Base-by-base conservation (phyloP, 2,888 invertebrate species). In the Mesodorylaimus sp. region DNA sequence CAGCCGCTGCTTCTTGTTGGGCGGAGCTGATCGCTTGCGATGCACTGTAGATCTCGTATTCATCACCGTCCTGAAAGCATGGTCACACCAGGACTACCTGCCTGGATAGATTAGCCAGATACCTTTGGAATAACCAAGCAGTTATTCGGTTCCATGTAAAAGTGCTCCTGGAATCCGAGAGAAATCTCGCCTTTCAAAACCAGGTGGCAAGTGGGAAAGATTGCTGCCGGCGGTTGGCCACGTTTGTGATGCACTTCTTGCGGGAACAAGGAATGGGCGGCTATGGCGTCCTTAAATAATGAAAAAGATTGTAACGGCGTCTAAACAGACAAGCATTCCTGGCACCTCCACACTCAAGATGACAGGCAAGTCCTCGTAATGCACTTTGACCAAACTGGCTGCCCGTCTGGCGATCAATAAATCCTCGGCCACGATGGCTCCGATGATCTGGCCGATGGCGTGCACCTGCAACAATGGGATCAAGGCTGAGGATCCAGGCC, bases 101-200 rank as follows among this genome's bases (percentile, higher is more conserved):
- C n/a, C n/a, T n/a, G n/a, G n/a, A n/a, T n/a, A n/a, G n/a, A n/a
- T n/a, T n/a, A n/a, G n/a, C n/a, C n/a, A n/a, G n/a, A n/a, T n/a
- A n/a, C n/a, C n/a, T 75, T 77, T 0, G 74, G 74, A n/a, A 71
- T 63, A 0, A 64, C 73, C 2, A 73, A 54, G 43, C 68, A 65
- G 1, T 66, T 64, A n/a, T 73, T 67, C 0, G 91, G 86, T 70
- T 95, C 95, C 59, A 95, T 71, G 69, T 93, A 95, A 68, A 95
- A 91, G 66, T 95, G 95, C 65, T 93, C 93, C 68, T 95, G 91
- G 0, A 85, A 87, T 13, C 87, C 87, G 61, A 83, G 80, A 51
- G 79, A 73, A 41, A 78, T 73, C 57, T 81, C 77, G 0, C 86
- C 85, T 68, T 83, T 79, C 29, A 87, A 64, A n/a, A 82, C 68